These are phyloP conservation scores for Crotalus tigris DNA, from an alignment of 2,113 vertebrate genomes.

Conservation along the genomic window DNA sequence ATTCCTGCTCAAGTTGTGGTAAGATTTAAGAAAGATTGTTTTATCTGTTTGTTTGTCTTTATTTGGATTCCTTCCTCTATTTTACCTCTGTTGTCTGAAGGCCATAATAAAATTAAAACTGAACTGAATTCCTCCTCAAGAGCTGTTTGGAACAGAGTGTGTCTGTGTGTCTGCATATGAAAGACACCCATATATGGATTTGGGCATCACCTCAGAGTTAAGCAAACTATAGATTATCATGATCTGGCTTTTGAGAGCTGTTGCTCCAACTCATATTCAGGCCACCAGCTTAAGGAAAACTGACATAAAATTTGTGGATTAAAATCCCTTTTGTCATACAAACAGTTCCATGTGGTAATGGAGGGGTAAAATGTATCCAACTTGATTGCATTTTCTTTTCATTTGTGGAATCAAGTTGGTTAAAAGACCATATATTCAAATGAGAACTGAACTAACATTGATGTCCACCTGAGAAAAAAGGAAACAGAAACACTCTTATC, in stretches of 20 bases:
- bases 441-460: not conserved
- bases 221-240: not conserved
- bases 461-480: constrained; percentile 4
- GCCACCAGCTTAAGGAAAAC: not conserved
- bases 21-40: not conserved
- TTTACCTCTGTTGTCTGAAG: not conserved
- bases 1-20: not conserved
- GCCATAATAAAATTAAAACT: not conserved
- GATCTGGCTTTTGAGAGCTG: not conserved
- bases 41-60: not conserved
- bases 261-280: not conserved
- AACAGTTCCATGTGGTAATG: not conserved
- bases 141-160: not conserved
- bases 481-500: constrained; percentile 44
- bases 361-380: not conserved
- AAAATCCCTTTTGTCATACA: not conserved
- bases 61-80: not conserved
- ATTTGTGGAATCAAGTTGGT: constrained; percentile 27
- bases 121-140: not conserved
- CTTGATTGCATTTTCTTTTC: constrained; percentile 13
- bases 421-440: constrained; percentile 25
- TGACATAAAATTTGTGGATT: not conserved
- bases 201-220: not conserved
- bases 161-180: not conserved
- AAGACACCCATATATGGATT: not conserved